These are phyloP conservation scores for Sitodiplosis mosellana DNA, from an alignment of 1,140 invertebrate species.

Conservation along the genomic window DNA sequence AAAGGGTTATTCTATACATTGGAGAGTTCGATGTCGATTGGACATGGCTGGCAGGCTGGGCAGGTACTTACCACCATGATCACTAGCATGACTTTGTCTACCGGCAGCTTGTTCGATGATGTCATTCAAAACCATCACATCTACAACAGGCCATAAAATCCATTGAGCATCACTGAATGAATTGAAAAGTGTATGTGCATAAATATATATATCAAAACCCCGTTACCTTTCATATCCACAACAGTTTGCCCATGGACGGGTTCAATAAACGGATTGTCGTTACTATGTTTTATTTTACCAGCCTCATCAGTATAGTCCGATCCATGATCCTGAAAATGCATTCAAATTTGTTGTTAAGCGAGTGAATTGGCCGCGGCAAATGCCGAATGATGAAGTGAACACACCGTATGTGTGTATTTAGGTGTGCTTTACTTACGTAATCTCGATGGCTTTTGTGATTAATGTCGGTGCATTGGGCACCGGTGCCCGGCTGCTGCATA, in stretches of 20 bases:
- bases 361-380: too few relatives aligned
- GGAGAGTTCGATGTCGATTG: neutral
- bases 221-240: conserved; percentile 82
- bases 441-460: conserved; percentile 48
- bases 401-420: too few relatives aligned
- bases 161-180: neutral
- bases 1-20: neutral
- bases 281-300: conserved; percentile 64
- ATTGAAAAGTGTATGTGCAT: too few relatives aligned
- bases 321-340: conserved; percentile 32
- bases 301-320: conserved; percentile 57
- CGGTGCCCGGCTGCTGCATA: conserved; percentile 23
- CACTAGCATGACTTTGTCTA: conserved; percentile 61
- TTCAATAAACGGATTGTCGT: conserved; percentile 79
- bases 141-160: conserved; percentile 43
- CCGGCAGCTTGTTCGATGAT: conserved; percentile 91
- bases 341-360: too few relatives aligned
- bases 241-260: conserved; percentile 68
- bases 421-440: conserved; percentile 48
- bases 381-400: too few relatives aligned
- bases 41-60: conserved; percentile 3
- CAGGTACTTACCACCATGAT: conserved; percentile 62
- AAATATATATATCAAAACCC: neutral
- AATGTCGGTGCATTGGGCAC: conserved; percentile 30
- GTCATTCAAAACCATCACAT: conserved; percentile 94